Evolutionary conservation across 2,113 vertebrate genomes (phyloP), one percentile per base, ranked within the genome.

Genomic region (Cyphomyrus plagiostoma): DNA sequence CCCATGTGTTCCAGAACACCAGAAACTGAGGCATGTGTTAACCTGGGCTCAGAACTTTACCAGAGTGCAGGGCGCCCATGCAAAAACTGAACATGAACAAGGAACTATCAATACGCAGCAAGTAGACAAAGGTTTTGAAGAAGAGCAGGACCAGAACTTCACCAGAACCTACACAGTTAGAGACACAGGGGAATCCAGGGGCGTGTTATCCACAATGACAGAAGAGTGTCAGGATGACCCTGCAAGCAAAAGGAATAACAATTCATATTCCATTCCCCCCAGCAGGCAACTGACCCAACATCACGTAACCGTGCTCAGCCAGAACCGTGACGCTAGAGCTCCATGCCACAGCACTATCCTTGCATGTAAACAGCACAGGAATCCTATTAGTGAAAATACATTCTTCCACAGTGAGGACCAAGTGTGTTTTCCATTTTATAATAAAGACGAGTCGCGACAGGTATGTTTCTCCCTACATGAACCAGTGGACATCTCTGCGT

Each of bases 11-110:
- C 94, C 93, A 56, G 92, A 96, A 90, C 92, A 90, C 77, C 92
- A 94, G 89, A 97, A 95, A 91, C 92, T 96, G 17, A 88, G 89
- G 19, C 91, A 93, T 88, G 93, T 94, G 77, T 89, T 95, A 90
- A 92, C 91, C 26, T 96, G 94, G 95, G 93, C 94, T 89, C 91
- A 95, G 77, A 91, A 93, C n/a, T 94, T 95, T 87, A 86, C 87
- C 0, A 85, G 74, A 17, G 45, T 89, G 91, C 74, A 30, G 62
- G 46, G 48, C 21, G 39, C 30, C 21, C 4, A 26, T 17, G 42
- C 30, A 17, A 35, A n/a, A 23, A 42, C 53, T 23, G 70, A 66
- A 53, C 42, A 66, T 8, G 70, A n/a, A 8, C 50, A 66, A 23
- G 53, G 53, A 35, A 10, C 5, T 62, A 30, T 3, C 46, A 5